Conservation (phyloP, 2,888 invertebrate species). For the Eupelmus urozonus region DNA sequence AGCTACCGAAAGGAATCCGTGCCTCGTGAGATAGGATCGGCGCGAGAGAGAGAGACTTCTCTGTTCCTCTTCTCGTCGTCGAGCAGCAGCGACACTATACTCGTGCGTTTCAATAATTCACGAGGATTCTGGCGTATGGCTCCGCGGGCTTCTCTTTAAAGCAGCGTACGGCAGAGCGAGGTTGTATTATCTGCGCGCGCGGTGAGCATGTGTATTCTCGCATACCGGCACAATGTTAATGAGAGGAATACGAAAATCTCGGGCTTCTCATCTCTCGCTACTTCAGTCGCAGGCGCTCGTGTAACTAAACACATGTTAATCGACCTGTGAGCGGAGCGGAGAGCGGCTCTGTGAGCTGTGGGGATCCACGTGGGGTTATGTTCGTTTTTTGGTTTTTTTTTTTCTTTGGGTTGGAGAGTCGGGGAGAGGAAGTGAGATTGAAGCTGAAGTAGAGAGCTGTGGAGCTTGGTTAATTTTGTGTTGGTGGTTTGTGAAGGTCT, state of each 20-base stretch:
- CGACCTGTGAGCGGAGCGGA: conserved; percentile 36
- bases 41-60: conserved; percentile 32
- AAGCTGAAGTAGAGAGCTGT: no score
- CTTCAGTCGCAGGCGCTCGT: no score
- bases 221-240: conserved; percentile 61
- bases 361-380: no score
- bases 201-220: conserved; percentile 58
- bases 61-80: conserved; percentile 40
- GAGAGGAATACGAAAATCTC: conserved; percentile 59
- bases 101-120: conserved; percentile 62
- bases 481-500: no score
- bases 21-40: conserved; percentile 59
- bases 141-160: conserved; percentile 28
- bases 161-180: no score
- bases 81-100: conserved; percentile 44
- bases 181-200: conserved; percentile 51
- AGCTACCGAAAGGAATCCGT: conserved; percentile 58
- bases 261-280: conserved; percentile 51
- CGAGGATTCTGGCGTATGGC: conserved; percentile 55
- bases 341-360: no score
- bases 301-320: conserved; percentile 61
- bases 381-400: no score
- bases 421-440: no score
- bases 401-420: no score
- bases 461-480: no score